Conservation (phyloP, 64 coral and sea anemone genomes). For the Platygyra sinensis region DNA sequence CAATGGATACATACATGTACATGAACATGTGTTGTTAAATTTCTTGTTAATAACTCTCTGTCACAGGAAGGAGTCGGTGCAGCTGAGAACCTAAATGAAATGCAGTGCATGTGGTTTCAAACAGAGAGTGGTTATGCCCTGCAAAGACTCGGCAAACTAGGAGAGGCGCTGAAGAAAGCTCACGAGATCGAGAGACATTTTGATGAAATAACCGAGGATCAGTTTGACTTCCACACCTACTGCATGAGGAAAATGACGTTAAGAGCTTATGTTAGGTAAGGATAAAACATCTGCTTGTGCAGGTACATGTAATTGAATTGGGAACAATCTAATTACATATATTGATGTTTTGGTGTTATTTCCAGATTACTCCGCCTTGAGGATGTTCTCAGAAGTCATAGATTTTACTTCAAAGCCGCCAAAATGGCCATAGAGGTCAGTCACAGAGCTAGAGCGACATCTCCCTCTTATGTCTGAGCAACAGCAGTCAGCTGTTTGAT, state of each 20-base stretch:
- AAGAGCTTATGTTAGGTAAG: constrained; percentile 88
- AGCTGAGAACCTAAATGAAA: constrained; percentile 97
- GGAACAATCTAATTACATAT: no score
- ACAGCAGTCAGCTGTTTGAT: no score
- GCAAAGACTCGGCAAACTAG: constrained; percentile 74
- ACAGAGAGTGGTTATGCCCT: constrained; percentile 91
- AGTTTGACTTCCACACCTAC: constrained; percentile 99
- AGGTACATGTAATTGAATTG: no score
- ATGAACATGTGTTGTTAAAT: background rate
- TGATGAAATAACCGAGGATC: constrained; percentile 99
- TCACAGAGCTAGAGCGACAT: no score
- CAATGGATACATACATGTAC: no score
- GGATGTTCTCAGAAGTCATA: constrained; percentile 86
- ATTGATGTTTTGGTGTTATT: background rate
- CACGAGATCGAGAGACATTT: constrained; percentile 98
- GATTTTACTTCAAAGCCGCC: constrained; percentile 93
- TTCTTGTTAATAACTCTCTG: background rate
- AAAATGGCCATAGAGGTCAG: constrained; percentile 93
- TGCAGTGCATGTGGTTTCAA: constrained; percentile 99
- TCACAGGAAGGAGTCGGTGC: constrained; percentile 92
- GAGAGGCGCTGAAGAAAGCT: constrained; percentile 90
- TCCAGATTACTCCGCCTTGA: constrained; percentile 87
- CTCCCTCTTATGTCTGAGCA: no score
- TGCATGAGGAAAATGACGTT: constrained; percentile 99
- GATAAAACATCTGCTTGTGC: background rate